Percentiles rank a stretch among this genome's conserved stretches.
Conservation (phyloP, 2,113 vertebrate genomes). For the Passer montanus region DNA sequence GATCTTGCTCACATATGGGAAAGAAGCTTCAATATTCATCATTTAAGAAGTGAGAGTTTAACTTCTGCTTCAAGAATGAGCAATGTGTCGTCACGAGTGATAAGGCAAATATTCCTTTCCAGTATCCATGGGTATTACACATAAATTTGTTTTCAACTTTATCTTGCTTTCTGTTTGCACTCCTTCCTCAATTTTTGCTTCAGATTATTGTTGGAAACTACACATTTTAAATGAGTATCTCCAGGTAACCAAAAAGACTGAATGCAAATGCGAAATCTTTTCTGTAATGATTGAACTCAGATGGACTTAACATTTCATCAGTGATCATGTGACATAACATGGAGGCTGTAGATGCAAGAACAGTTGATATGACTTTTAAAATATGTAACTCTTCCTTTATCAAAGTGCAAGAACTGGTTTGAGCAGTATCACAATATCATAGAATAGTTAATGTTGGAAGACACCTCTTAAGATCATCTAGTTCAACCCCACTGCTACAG, state of each 20-base stretch:
- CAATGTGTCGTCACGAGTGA: accelerated
- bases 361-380: background rate
- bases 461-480: background rate
- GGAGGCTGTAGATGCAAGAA: background rate
- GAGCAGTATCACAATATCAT: background rate
- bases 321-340: background rate
- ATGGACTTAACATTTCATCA: background rate
- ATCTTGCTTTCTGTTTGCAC: background rate
- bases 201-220: background rate
- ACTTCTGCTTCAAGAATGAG: background rate
- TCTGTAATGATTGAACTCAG: background rate
- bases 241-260: background rate
- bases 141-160: background rate
- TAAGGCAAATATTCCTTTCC: background rate
- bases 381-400: background rate
- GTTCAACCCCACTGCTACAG: too few species aligned
- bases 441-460: background rate
- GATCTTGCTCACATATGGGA: background rate
- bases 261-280: background rate
- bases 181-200: background rate
- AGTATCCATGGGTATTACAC: accelerated
- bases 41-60: background rate
- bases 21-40: background rate
- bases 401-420: background rate
- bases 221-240: background rate